A percentile compares a stretch with the other conserved stretches of the same genome.
These are phyloP conservation scores for Zalophus californianus DNA, from an alignment of 2,797 vertebrate species.

Conservation along the genomic window DNA sequence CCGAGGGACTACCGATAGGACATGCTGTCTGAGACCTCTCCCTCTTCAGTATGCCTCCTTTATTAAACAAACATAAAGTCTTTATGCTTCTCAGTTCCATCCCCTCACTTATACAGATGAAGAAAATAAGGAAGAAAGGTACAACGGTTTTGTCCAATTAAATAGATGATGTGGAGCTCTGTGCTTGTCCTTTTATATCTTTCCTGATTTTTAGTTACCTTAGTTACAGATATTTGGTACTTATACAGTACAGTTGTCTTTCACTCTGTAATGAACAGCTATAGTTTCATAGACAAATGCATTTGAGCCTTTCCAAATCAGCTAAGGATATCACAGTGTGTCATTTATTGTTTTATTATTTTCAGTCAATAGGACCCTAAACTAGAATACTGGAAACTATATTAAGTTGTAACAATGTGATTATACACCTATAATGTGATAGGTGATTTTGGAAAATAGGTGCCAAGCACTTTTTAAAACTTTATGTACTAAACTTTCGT, in stretches of 20 bases:
- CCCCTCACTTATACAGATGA: neutral
- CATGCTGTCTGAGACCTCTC: rapidly evolving
- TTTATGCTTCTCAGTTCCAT: neutral
- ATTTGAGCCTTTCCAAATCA: neutral
- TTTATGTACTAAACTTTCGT: neutral
- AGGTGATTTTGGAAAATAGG: neutral
- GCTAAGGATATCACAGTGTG: neutral
- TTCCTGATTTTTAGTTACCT: neutral
- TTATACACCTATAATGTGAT: neutral
- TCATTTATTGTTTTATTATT: neutral
- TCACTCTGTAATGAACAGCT: neutral
- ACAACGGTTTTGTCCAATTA: neutral
- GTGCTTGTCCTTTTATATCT: neutral
- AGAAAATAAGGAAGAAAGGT: neutral
- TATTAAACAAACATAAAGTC: neutral
- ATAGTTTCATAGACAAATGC: neutral
- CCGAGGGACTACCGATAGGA: neutral
- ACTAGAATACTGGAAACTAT: neutral
- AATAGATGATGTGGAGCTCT: neutral
- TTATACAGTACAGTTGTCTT: neutral
- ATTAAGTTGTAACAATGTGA: neutral
- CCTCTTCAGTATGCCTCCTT: neutral
- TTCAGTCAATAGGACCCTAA: neutral
- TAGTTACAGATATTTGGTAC: neutral
- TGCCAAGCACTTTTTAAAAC: neutral